Conservation (phyloP, 2,888 invertebrate genomes). For the Malthinus flaveolus region DNA sequence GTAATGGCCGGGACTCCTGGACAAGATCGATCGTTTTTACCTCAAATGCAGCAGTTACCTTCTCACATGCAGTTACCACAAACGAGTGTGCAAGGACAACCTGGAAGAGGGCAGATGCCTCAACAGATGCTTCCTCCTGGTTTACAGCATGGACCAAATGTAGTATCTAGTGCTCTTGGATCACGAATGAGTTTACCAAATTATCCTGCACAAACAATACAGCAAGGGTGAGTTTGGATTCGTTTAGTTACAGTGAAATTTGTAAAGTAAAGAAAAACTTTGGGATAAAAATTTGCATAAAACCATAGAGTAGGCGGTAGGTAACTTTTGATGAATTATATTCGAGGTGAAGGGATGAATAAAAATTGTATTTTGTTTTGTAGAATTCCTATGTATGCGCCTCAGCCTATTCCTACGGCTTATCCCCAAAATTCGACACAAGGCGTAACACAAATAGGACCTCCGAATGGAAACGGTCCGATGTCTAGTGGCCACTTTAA, state of each 20-base stretch:
- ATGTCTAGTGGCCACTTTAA: constrained; percentile 29
- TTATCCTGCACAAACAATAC: constrained; percentile 13
- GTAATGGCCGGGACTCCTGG: constrained; percentile 22
- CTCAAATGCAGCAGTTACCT: constrained; percentile 24
- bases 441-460: constrained; percentile 15
- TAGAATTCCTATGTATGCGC: constrained; percentile 10
- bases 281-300: too few species aligned
- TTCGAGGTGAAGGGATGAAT: too few species aligned
- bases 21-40: constrained; percentile 27
- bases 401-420: constrained; percentile 6
- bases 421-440: not conserved
- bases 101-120: not conserved
- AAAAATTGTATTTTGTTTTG: constrained; percentile 12
- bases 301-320: too few species aligned
- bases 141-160: constrained; percentile 1
- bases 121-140: constrained; percentile 13
- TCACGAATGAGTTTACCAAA: constrained; percentile 11
- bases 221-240: constrained; percentile 30
- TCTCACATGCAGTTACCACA: constrained; percentile 23
- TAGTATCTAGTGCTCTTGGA: constrained; percentile 5
- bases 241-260: too few species aligned
- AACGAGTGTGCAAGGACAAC: constrained; percentile 14
- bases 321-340: too few species aligned
- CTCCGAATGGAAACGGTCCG: constrained; percentile 24
- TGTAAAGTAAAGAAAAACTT: too few species aligned